Evolutionary conservation across 2,888 invertebrate species (phyloP), one percentile per base, ranked within the genome.

Genomic region (Lycaena phlaeas): DNA sequence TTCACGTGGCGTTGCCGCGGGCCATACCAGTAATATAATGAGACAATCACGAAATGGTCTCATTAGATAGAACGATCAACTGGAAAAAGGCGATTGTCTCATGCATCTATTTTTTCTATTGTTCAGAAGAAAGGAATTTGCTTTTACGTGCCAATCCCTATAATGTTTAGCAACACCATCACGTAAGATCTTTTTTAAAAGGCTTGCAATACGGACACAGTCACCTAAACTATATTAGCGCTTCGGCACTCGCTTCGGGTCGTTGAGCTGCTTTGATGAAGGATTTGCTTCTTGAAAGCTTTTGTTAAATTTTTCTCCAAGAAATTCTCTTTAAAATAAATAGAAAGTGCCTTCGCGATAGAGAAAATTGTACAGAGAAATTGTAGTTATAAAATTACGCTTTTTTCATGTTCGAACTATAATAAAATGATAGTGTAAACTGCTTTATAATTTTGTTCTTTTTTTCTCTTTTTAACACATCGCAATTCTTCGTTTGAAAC

Each of bases 271-370:
- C 65, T 75, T 75, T 78, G 74, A 78, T 72, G 75, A 76, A 72
- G 64, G 68, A 76, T 76, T 74, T 73, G 62, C 69, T 71, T 59
- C 68, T 68, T 75, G 71, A 75, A 70, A 77, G 74, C 75, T 74
- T 72, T 68, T 70, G 67, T 73, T 62, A 60, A 65, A 72, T 61
- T 68, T 73, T 70, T 69, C 64, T 63, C 50, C 38, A 46, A 59
- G 56, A 62, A 63, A 57, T 66, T 54, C 56, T 53, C 60, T 68
- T 68, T 67, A 65, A 68, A 70, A 68, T 69, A 69, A 65, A 71
- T 61, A 68, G 47, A 56, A 59, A 61, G 59, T 58, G 56, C 48
- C 53, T 56, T 52, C 42, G 38, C 46, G 43, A 54, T 50, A 53
- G 47, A 52, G 46, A 44, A 53, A 59, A 61, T 60, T 59, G 61